These are phyloP conservation scores for Camptogramma bilineatum DNA, from an alignment of 2,888 invertebrate species.

Conservation along the genomic window DNA sequence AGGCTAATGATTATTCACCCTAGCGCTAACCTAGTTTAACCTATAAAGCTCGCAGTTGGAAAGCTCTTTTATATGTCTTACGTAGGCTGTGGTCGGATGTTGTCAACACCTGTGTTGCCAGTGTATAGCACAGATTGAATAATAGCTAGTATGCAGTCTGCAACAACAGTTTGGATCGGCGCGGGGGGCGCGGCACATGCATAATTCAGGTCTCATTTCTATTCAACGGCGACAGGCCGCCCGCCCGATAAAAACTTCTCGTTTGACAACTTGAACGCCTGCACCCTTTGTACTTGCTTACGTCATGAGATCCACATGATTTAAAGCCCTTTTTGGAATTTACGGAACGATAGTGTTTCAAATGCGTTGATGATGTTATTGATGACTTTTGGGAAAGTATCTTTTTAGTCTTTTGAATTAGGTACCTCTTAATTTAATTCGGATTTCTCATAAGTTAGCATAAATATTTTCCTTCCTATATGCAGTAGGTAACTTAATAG, in stretches of 20 bases:
- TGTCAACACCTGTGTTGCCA: constrained; percentile 54
- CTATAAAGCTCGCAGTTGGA: not conserved
- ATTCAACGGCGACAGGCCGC: constrained; percentile 81
- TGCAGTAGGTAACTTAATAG: too few species aligned
- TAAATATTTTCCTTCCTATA: too few species aligned
- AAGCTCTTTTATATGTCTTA: not conserved
- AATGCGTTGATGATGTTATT: not conserved
- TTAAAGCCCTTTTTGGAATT: constrained; percentile 53
- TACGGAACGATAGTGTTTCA: constrained; percentile 10
- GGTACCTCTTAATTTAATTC: too few species aligned
- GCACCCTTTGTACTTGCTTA: constrained; percentile 79
- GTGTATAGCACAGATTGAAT: constrained; percentile 36
- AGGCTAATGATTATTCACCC: too few species aligned
- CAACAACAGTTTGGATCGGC: constrained; percentile 69
- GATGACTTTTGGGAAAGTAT: not conserved
- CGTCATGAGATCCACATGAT: constrained; percentile 64
- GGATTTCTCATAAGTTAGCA: too few species aligned
- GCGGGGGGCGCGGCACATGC: constrained; percentile 68
- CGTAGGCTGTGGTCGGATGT: constrained; percentile 25
- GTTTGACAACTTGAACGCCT: constrained; percentile 83
- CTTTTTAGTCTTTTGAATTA: too few species aligned
- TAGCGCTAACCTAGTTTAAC: not conserved
- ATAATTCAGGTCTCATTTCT: constrained; percentile 84
- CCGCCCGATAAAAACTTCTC: constrained; percentile 84
- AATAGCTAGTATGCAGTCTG: constrained; percentile 53